Conservation (phyloP, 2,888 invertebrate species). For the Reticulitermes lucifugus region DNA sequence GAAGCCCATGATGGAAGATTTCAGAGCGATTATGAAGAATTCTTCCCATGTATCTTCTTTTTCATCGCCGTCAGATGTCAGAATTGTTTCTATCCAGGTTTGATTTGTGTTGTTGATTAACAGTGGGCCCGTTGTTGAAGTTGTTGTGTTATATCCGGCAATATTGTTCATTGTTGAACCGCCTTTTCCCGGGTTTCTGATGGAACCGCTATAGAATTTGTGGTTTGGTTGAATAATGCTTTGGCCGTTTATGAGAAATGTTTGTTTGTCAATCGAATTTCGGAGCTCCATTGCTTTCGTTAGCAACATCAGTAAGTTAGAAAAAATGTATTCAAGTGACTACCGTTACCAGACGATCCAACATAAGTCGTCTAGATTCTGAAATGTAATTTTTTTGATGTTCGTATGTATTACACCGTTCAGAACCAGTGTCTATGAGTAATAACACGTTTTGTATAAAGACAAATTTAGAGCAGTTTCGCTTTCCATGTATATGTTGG, state of each 20-base stretch:
- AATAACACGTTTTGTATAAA: too few relatives aligned
- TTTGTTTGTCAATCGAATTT: neutral
- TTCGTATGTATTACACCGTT: too few relatives aligned
- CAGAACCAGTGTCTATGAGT: too few relatives aligned
- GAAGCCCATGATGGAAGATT: conserved; percentile 80
- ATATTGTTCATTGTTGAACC: neutral
- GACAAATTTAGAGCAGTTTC: too few relatives aligned
- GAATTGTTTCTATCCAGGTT: neutral
- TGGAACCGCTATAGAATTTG: too few relatives aligned
- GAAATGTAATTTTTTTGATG: too few relatives aligned
- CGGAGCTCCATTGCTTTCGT: neutral
- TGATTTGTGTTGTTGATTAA: neutral
- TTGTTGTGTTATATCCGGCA: neutral
- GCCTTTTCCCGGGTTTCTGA: too few relatives aligned
- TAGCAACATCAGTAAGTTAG: too few relatives aligned
- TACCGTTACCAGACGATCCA: too few relatives aligned
- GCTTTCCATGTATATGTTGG: too few relatives aligned
- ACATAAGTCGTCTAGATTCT: too few relatives aligned
- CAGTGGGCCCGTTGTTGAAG: neutral
- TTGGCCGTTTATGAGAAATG: neutral
- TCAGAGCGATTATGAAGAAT: conserved; percentile 67
- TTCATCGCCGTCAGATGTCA: conserved; percentile 3
- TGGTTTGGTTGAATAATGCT: neutral
- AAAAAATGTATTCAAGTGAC: too few relatives aligned
- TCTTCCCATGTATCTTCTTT: conserved; percentile 38